Evolutionary conservation across 1,140 invertebrate species (phyloP).

Genomic region (Eriocheir sinensis): DNA sequence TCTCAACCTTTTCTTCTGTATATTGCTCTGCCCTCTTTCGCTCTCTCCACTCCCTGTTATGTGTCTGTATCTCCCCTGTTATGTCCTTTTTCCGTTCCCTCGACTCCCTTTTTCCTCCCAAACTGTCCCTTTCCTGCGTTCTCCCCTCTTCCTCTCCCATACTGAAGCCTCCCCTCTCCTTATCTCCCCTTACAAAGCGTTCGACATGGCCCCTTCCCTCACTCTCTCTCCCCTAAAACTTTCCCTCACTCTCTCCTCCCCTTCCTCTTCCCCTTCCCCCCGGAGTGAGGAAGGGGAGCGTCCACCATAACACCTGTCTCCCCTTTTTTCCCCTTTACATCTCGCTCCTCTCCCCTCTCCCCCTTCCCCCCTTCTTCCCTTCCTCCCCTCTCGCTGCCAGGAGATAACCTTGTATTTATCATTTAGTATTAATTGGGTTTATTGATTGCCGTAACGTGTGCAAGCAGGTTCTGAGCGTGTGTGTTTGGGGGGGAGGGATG

Average conservation of each 20-base stretch:
- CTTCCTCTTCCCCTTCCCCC: not conserved
- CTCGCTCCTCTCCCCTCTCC: not conserved
- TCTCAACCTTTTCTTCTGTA: not conserved
- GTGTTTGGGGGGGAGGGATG: too few relatives aligned
- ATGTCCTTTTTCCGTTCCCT: not conserved
- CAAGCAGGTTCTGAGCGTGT: too few relatives aligned
- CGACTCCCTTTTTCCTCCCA: too few relatives aligned
- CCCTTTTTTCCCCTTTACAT: not conserved
- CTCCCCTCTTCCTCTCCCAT: not conserved
- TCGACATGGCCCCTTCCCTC: not conserved
- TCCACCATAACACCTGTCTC: not conserved
- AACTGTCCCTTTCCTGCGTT: not conserved
- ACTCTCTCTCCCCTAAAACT: too few relatives aligned
- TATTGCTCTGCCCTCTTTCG: not conserved
- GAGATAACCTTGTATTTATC: conserved; percentile 17
- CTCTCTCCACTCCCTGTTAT: not conserved
- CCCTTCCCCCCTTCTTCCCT: not conserved
- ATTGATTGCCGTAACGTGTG: not conserved
- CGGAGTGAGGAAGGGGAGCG: not conserved
- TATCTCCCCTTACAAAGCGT: conserved; percentile 23
- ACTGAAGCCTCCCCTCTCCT: not conserved
- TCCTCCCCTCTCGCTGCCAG: not conserved
- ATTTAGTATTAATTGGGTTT: conserved; percentile 6
- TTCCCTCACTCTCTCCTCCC: not conserved
- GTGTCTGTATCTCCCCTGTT: not conserved